These are phyloP conservation scores for Coelopa pilipes DNA, from an alignment of 2,888 invertebrate species.

Conservation along the genomic window DNA sequence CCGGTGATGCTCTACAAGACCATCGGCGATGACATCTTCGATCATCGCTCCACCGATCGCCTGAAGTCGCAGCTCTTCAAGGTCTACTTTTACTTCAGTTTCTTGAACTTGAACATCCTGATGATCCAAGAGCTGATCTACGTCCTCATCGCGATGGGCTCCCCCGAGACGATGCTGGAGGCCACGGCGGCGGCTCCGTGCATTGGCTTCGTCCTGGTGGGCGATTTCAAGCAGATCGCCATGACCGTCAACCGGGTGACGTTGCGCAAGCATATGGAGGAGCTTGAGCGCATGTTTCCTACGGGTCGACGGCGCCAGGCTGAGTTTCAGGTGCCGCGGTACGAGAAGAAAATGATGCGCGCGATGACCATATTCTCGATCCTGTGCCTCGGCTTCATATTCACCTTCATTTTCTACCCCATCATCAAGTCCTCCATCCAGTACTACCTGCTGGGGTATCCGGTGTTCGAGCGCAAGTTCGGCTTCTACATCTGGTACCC, in stretches of 20 bases:
- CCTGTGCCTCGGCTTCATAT: slow-evolving; percentile 55
- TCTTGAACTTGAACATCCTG: slow-evolving; percentile 54
- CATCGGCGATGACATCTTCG: slow-evolving; percentile 57
- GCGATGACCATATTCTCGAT: slow-evolving; percentile 55
- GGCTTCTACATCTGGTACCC: slow-evolving; percentile 60
- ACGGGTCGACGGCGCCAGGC: slow-evolving; percentile 46
- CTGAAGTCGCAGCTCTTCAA: slow-evolving; percentile 41
- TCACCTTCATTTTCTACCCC: slow-evolving; percentile 55
- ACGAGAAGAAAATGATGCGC: slow-evolving; percentile 49
- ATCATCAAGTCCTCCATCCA: slow-evolving; percentile 51
- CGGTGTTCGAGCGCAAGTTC: slow-evolving; percentile 53
- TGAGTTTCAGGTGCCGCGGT: slow-evolving; percentile 45
- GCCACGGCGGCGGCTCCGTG: slow-evolving; percentile 60
- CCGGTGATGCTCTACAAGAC: slow-evolving; percentile 53
- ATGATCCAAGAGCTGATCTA: slow-evolving; percentile 54
- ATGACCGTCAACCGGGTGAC: slow-evolving; percentile 48
- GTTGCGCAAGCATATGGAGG: slow-evolving; percentile 51
- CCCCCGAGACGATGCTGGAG: slow-evolving; percentile 51
- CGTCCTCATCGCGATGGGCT: slow-evolving; percentile 52
- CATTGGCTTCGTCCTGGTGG: slow-evolving; percentile 56
- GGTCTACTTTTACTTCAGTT: slow-evolving; percentile 47
- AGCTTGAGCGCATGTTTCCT: slow-evolving; percentile 58
- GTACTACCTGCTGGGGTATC: slow-evolving; percentile 51
- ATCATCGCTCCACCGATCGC: slow-evolving; percentile 48
- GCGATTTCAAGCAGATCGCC: slow-evolving; percentile 56